Base-by-base conservation (phyloP, 1,140 invertebrate species). In the Phocides pigmalion region DNA sequence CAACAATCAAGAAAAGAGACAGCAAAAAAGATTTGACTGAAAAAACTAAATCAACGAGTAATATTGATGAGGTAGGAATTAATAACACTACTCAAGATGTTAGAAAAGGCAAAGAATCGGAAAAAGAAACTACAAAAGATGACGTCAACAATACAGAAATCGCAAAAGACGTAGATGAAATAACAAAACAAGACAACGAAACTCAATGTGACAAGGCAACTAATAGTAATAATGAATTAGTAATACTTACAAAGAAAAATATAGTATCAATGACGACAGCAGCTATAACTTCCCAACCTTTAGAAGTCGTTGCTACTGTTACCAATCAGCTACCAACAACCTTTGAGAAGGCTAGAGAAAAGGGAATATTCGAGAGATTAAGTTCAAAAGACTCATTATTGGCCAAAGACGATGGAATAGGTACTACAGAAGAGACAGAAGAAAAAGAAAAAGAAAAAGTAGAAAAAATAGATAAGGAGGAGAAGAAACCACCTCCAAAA, bases 191-290 rank as follows among this genome's bases (percentile, higher is more conserved):
- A 74, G 91, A 92, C 35, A 90, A 84, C 58, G 84, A 90, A 70
- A 92, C 91, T 0, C 91, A 92, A 44, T 92, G 88, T 66, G 91
- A 92, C 59, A 87, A 88, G 75, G 59, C 72, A 4, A 81, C 71
- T 15, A 87, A 88, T 66, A 86, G 89, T 17, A 90, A 87, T 51
- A 85, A 81, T 15, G 90, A 90, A 69, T 64, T 92, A 17, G 84
- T 92, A 20, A 84, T 92, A 42, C 54, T 92, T 17, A 92, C 90
- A 3, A 92, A 92, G 68, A 88, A 84, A 65, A 92, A 83, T 69
- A 73, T 92, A 35, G 82, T 93, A 22, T 93, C 92, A 15, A 93
- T 93, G 92, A 92, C 92, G 4, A 92, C 92, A 4, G 92, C 92
- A 3, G 92, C 92, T 20, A 93, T 93, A 22, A 92, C 92, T 28